Percentiles rank a stretch among this genome's conserved stretches.
Conservation (phyloP, 1,140 invertebrate genomes). For the Panulirus ornatus region DNA sequence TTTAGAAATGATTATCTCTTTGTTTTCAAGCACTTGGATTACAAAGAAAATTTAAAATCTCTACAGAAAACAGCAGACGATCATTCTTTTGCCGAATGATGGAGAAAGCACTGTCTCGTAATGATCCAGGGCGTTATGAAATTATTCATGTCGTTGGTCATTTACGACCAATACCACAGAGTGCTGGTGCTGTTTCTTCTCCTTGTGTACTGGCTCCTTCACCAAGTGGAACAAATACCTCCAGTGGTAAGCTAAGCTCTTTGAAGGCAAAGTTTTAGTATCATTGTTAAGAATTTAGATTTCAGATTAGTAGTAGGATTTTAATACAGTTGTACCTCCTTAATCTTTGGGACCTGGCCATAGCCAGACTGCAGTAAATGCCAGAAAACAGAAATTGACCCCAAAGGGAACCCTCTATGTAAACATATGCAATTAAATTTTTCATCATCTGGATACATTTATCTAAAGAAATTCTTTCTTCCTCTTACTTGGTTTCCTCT, state of each 20-base stretch:
- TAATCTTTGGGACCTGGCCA: too few species aligned
- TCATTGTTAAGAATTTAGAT: too few species aligned
- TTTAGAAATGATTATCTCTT: background rate
- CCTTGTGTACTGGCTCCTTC: background rate
- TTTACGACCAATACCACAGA: slow-evolving; percentile 29
- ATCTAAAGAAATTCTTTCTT: too few species aligned
- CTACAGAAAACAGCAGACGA: slow-evolving; percentile 78
- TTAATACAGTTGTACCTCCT: too few species aligned
- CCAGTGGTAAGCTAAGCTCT: slow-evolving; percentile 33
- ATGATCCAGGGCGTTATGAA: slow-evolving; percentile 84
- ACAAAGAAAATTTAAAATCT: background rate
- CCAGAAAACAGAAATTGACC: too few species aligned
- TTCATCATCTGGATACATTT: too few species aligned
- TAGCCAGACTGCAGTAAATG: too few species aligned
- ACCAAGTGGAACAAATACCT: slow-evolving; percentile 1
- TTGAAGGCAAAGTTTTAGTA: background rate
- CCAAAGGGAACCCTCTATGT: too few species aligned
- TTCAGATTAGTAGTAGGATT: too few species aligned
- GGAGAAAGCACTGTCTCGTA: slow-evolving; percentile 82
- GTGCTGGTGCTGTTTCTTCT: background rate
- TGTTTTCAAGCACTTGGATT: background rate
- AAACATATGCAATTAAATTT: too few species aligned
- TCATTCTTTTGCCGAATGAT: slow-evolving; percentile 84
- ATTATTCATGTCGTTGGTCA: slow-evolving; percentile 81
- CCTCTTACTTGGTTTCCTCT: too few species aligned